Evolutionary conservation across 2,113 vertebrate species (phyloP).

Genomic region (Abramis brama): DNA sequence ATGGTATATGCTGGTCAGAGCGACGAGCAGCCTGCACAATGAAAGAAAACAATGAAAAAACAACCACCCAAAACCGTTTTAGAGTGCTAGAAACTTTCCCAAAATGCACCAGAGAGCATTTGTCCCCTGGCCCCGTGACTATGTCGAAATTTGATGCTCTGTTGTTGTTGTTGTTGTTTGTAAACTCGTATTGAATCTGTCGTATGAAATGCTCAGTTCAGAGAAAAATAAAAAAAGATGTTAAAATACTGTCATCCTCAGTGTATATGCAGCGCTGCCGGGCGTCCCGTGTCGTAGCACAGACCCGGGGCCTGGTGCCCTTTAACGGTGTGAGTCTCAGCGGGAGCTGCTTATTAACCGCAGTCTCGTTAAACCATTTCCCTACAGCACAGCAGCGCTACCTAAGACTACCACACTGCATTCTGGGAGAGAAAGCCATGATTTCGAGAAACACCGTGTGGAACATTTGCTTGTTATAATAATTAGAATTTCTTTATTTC

Average conservation of each 20-base stretch:
- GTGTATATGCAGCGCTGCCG: not conserved
- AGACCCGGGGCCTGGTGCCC: conserved; percentile 21
- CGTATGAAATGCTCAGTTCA: too few species aligned
- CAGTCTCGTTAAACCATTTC: conserved; percentile 4
- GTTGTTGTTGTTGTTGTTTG: not conserved
- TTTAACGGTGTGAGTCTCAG: conserved; percentile 21
- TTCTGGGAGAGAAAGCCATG: conserved; percentile 27
- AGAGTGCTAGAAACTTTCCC: not conserved
- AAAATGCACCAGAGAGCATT: conserved; percentile 12
- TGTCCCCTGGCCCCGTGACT: not conserved
- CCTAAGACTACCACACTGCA: not conserved
- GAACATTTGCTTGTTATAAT: conserved; percentile 72
- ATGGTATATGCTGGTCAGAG: conserved; percentile 64
- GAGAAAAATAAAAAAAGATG: not conserved
- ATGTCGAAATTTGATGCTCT: not conserved
- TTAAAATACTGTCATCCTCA: not conserved
- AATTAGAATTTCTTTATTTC: conserved; percentile 78
- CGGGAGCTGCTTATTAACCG: conserved; percentile 5
- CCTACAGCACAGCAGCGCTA: conserved; percentile 11
- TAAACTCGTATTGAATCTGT: too few species aligned
- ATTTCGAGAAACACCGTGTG: conserved; percentile 58
- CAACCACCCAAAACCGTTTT: not conserved
- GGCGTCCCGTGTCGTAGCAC: not conserved
- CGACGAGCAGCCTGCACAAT: conserved; percentile 30
- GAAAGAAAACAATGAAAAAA: conserved; percentile 17